Evolutionary conservation across 1,140 invertebrate genomes (phyloP), one percentile per base, ranked within the genome.

Genomic region (Dysdera silvatica): DNA sequence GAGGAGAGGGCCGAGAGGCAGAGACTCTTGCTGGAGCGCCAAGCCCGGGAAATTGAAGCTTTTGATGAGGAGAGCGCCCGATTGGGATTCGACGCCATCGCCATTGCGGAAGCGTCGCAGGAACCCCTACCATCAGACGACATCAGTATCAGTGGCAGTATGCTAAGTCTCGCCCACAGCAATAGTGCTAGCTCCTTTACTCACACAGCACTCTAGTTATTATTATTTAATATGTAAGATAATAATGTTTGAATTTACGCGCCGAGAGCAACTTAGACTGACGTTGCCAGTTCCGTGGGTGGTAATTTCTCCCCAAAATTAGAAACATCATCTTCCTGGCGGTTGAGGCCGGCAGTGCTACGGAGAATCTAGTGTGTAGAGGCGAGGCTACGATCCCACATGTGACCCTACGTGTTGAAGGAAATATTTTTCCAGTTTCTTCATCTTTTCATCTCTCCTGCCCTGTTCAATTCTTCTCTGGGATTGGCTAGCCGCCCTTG

Each of bases 11-110:
- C 85, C 24, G 91, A 95, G 75, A 82, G 91, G 70, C 88, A 95
- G 75, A 82, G 89, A 64, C 79, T 88, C 66, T 81, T 96, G 68
- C 85, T 91, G 71, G 92, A 95, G 72, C 84, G 86, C 68, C 93
- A 97, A 74, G 85, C 88, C 73, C 82, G 85, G 60, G 91, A 96
- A 76, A 80, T 95, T 69, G 88, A 94, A 71, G 84, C 88, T 67
- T 98, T 97, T 81, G 94, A 98, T 80, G 85, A 88, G 70, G 93
- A 97, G 80, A 95, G 90, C 72, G 83, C 86, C 67, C 82, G 87
- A 69, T 83, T 93, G 76, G 95, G 95, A 72, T 93, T 77, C 75
- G 92, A 91, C 81, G 86, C 88, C 58, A 78, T 92, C 77, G 89
- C 89, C 69, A 88, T 95, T 74, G 87, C 85, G 26, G 91, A 95